Evolutionary conservation across 2,888 invertebrate species (phyloP), one percentile per base, ranked within the genome.

Genomic region (Vanessa cardui): DNA sequence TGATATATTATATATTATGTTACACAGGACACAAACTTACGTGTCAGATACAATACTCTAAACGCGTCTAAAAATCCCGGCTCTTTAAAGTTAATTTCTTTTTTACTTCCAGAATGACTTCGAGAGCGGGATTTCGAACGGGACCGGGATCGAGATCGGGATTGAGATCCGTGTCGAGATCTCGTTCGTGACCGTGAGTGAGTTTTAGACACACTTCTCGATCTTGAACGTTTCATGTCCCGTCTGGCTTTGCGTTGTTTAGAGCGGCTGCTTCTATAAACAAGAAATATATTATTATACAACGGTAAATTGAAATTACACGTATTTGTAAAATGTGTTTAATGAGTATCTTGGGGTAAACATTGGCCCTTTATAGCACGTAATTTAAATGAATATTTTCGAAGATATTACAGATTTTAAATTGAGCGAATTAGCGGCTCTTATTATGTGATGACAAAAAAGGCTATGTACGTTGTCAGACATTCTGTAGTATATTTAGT

Each of bases 31-130:
- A 52, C 15, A 58, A 9, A 84, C 88, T 83, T 70, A 92, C 92
- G 83, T 67, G 83, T 84, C 44, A 92, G 81, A 77, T 90, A 92
- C 62, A 92, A 72, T 50, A 92, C 87, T 71, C 91, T 77, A 62
- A 92, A 92, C 0, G 92, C 89, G 64, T 92, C 92, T 70, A 90
- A 71, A 73, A 92, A 85, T 0, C 85, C 80, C 0, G 90, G 90
- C 46, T 89, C 84, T 64, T 77, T 87, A 47, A 80, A 79, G 9
- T 72, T 85, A 6, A 83, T 64, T 15, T 84, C 83, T 1, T 74
- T 80, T 12, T 77, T 80, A 69, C 78, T 83, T 15, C 71, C 76
- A 5, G 83, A 83, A 6, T 69, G 74, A 20, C 78, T 76, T 9
- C 73, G 78, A 16, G 56, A 56, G 39, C 33, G 33, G 18, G 56